phyloP scores from a whole-genome alignment of 2,797 vertebrate species.

The Peromyscus eremicus region DNA sequence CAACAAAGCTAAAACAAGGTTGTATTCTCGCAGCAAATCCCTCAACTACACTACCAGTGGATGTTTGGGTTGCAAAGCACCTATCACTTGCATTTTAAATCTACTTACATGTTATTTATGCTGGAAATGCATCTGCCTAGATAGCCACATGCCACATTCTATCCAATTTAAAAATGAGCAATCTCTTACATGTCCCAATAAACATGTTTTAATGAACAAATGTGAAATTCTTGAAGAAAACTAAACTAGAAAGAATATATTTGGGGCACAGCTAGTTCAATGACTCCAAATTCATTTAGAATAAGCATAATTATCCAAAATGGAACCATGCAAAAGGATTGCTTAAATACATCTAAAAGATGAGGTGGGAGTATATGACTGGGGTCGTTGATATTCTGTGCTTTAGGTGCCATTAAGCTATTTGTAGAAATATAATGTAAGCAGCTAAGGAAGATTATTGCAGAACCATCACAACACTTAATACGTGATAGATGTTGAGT shows the following conservation, averaged over 20 bases:
- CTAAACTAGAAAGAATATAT: background rate
- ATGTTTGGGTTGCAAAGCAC: background rate
- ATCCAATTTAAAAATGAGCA: background rate
- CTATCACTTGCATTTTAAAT: background rate
- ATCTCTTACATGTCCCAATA: background rate
- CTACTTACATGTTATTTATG: conserved; percentile 2
- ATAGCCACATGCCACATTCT: background rate
- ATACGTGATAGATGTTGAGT: background rate
- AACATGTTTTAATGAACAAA: background rate
- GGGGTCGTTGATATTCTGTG: background rate
- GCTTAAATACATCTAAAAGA: conserved; percentile 10
- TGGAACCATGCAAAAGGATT: background rate
- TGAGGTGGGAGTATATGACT: background rate
- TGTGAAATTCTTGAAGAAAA: conserved; percentile 27
- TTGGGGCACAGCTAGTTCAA: background rate
- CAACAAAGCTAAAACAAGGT: conserved; percentile 7
- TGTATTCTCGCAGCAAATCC: background rate
- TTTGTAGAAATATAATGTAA: conserved; percentile 6
- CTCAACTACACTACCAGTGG: background rate
- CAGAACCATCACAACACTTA: background rate
- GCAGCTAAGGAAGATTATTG: background rate
- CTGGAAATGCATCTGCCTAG: background rate
- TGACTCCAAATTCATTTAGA: conserved; percentile 45
- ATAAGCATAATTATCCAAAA: background rate
- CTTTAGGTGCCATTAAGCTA: background rate